Conservation (phyloP, 2,888 invertebrate genomes). For the Pycnomerus fuliginosus region DNA sequence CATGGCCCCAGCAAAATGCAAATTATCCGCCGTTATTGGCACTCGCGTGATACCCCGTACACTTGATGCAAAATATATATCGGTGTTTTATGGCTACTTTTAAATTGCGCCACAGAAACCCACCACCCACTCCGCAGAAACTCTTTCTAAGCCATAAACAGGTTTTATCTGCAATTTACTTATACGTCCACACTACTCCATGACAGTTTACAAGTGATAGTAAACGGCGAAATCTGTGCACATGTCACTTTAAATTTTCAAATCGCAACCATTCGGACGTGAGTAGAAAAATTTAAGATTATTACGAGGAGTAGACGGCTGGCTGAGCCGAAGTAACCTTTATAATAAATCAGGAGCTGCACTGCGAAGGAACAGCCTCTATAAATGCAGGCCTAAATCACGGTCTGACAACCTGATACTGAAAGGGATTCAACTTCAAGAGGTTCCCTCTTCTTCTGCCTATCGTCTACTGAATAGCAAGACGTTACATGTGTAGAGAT, state of each 20-base stretch:
- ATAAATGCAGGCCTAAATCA: conserved; percentile 52
- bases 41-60: conserved; percentile 40
- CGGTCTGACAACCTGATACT: conserved; percentile 49
- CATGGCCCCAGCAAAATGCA: conserved; percentile 50
- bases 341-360: conserved; percentile 48
- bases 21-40: conserved; percentile 48
- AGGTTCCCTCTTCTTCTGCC: conserved; percentile 34
- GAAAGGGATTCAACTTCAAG: conserved; percentile 47
- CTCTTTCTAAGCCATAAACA: too few species aligned
- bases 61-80: conserved; percentile 34
- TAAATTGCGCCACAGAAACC: conserved; percentile 19
- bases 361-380: conserved; percentile 43
- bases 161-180: too few species aligned
- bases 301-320: conserved; percentile 33
- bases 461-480: conserved; percentile 34
- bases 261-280: conserved; percentile 29
- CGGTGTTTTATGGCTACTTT: conserved; percentile 25
- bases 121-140: conserved; percentile 5
- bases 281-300: conserved; percentile 41
- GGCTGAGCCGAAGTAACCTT: conserved; percentile 42
- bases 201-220: too few species aligned
- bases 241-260: conserved; percentile 25
- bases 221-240: conserved; percentile 14
- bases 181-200: too few species aligned
- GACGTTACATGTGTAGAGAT: conserved; percentile 33